phyloP scores from a whole-genome alignment of 2,113 vertebrate species.

The Chaenogobius annularis region DNA sequence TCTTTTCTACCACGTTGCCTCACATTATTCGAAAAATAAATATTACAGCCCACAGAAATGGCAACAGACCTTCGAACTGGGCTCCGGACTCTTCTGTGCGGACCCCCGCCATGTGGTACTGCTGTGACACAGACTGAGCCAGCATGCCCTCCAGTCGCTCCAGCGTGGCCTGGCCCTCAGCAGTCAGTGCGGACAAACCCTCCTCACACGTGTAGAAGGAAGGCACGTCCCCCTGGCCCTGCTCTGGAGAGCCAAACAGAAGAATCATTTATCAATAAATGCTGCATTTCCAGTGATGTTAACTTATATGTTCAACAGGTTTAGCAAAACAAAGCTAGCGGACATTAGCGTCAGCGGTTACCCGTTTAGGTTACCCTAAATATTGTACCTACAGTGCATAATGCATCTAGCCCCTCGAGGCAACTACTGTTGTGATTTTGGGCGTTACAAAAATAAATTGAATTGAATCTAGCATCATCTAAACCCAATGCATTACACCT shows the following conservation, averaged over 20 bases:
- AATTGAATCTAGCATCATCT: too few species aligned
- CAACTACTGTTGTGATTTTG: too few species aligned
- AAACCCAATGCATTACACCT: too few species aligned
- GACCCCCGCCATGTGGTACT: constrained; percentile 96
- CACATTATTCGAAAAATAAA: too few species aligned
- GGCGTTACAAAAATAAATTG: too few species aligned
- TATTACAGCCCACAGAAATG: background rate
- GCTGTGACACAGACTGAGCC: constrained; percentile 86
- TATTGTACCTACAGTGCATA: too few species aligned
- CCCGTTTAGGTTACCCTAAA: too few species aligned
- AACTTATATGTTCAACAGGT: too few species aligned
- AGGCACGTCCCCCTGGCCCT: constrained; percentile 84
- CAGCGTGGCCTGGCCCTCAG: constrained; percentile 92
- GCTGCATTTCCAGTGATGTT: too few species aligned
- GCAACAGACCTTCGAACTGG: constrained; percentile 83
- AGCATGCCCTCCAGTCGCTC: constrained; percentile 94
- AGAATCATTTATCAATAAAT: background rate
- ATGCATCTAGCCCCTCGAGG: too few species aligned
- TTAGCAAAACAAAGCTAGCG: too few species aligned
- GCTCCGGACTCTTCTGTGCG: constrained; percentile 82
- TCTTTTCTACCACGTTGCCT: background rate
- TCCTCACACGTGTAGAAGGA: constrained; percentile 96
- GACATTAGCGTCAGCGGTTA: too few species aligned
- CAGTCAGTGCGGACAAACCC: constrained; percentile 87
- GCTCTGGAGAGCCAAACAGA: constrained; percentile 70